Evolutionary conservation across 2,113 vertebrate species (phyloP).

Genomic region (Anas platyrhynchos): DNA sequence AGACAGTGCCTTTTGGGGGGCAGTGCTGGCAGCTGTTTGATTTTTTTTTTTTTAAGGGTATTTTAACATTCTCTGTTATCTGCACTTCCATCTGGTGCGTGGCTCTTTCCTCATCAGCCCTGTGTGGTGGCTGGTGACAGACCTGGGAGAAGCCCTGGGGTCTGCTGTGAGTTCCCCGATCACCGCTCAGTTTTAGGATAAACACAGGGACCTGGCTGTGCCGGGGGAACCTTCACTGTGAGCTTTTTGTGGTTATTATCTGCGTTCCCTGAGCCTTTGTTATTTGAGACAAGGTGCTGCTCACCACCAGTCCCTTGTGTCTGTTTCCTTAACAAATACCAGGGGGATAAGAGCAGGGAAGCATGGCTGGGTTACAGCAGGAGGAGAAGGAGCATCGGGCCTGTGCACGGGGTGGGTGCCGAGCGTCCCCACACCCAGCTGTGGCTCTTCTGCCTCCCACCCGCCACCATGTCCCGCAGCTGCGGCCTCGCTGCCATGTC

Average conservation of each 20-base stretch:
- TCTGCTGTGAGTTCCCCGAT: not conserved
- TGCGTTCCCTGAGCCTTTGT: not conserved
- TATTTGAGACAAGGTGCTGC: not conserved
- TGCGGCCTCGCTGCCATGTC: not conserved
- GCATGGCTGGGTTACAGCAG: not conserved
- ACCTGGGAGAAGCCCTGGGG: fast-evolving
- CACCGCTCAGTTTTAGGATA: fast-evolving
- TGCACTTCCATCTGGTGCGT: too few species aligned
- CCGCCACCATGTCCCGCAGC: fast-evolving
- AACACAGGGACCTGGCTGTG: not conserved
- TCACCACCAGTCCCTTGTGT: not conserved
- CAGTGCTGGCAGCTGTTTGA: not conserved
- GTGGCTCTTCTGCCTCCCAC: not conserved
- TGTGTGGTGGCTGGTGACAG: too few species aligned
- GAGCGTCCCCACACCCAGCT: not conserved
- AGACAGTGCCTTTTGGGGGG: not conserved
- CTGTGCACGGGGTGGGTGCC: not conserved
- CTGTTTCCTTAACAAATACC: not conserved
- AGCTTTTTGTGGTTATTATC: fast-evolving
- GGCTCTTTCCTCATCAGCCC: too few species aligned
- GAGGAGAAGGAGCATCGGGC: not conserved
- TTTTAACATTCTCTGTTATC: not conserved
- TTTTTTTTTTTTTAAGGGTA: not conserved
- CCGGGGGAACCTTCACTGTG: fast-evolving
- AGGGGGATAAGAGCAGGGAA: too few species aligned